Percentiles rank a stretch among this genome's conserved stretches.
phyloP scores from a whole-genome alignment of 2,888 invertebrate genomes.

The Amaurobius ferox region DNA sequence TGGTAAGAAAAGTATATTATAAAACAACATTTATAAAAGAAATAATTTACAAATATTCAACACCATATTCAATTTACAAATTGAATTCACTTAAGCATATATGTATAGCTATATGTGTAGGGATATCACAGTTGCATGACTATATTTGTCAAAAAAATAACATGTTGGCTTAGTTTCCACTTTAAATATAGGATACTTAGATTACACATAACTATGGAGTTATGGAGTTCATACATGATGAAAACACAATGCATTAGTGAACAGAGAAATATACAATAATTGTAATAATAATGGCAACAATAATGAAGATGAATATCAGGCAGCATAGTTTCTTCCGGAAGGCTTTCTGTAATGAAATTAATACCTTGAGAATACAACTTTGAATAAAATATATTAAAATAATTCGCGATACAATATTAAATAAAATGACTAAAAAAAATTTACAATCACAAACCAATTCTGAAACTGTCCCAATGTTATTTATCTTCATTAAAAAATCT shows the following conservation, averaged over 20 bases:
- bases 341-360: constrained; percentile 48
- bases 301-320: constrained; percentile 45
- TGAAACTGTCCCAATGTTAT: too few relatives aligned
- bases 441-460: too few relatives aligned
- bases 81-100: constrained; percentile 2
- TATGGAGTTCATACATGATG: too few relatives aligned
- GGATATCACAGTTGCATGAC: constrained; percentile 68
- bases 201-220: too few relatives aligned
- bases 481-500: too few relatives aligned
- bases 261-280: constrained; percentile 42
- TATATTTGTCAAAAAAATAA: constrained; percentile 45
- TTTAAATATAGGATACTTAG: not conserved
- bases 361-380: too few relatives aligned
- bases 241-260: not conserved
- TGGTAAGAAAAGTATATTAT: too few relatives aligned
- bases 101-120: constrained; percentile 28
- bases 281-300: constrained; percentile 40
- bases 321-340: constrained; percentile 62
- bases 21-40: too few relatives aligned
- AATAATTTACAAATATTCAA: constrained; percentile 4
- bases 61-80: not conserved
- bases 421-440: too few relatives aligned
- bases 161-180: constrained; percentile 20
- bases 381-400: too few relatives aligned
- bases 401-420: too few relatives aligned